Evolutionary conservation across 2,113 vertebrate species (phyloP), one percentile per base, ranked within the genome.

Genomic region (Dunckerocampus dactyliophorus): DNA sequence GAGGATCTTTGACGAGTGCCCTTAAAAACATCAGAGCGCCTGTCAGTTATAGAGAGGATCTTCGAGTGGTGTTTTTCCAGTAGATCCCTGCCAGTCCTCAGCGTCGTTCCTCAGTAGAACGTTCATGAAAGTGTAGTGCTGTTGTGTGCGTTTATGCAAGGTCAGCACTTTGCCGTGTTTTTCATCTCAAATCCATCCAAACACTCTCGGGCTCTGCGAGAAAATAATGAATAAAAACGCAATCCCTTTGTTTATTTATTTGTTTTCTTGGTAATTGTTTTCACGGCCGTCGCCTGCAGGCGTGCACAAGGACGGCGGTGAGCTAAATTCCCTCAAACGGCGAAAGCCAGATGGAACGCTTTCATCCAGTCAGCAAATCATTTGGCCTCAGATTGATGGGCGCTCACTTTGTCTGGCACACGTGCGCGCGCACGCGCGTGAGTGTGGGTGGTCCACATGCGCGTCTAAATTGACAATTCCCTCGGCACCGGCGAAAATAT

Each of bases 361-460:
- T 87, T 85, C 82, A 79, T 71, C 65, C 75, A 82, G 75, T 87
- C 84, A 83, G 75, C 82, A 88, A 89, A 89, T 85, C 84, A 86
- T 59, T 77, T 87, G 81, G 81, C 71, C 62, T 39, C 78, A 79
- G 82, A 89, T 85, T 85, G 84, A 89, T 88, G 81, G 82, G 77
- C 77, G 48, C 60, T 75, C 6, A 13, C 69, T 66, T n/a, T 19
- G 47, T n/a, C 17, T 20, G n/a, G 12, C 59, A 46, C 28, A 39
- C 31, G 63, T 63, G 51, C 63, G 50, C 42, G 50, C 56, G 50
- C 50, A 49, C 57, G 64, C 21, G 57, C 37, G 69, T 52, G 20
- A 28, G 50, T 48, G 47, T 53, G 22, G 19, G 47, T n/a, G 47
- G 17, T 42, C 39, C n/a, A 11, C 39, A 20, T 7, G 8, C 19